Evolutionary conservation across 1,140 invertebrate species (phyloP).

Genomic region (Asbolus verrucosus): DNA sequence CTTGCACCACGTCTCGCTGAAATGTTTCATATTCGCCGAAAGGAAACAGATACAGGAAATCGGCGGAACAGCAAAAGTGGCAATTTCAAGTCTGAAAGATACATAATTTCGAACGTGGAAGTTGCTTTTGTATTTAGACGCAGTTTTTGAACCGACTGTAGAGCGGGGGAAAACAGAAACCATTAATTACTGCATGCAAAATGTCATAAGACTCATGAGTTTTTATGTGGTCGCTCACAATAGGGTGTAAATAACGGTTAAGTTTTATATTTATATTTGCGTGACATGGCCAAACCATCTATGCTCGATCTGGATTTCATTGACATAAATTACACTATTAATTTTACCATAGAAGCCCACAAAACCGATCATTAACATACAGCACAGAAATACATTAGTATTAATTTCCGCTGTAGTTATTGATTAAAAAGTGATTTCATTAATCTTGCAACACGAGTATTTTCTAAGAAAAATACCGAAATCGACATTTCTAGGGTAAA

Average conservation of each 20-base stretch:
- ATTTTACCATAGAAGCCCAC: slow-evolving; percentile 1
- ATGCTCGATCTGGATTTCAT: slow-evolving; percentile 21
- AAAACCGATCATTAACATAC: slow-evolving; percentile 13
- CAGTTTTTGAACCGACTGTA: slow-evolving; percentile 4
- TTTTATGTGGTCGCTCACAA: slow-evolving; percentile 33
- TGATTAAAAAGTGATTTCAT: neutral
- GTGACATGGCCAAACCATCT: slow-evolving; percentile 15
- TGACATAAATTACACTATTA: slow-evolving; percentile 30
- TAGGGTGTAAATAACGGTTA: slow-evolving; percentile 9
- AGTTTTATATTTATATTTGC: slow-evolving; percentile 20
- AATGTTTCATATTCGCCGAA: no score
- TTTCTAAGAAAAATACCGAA: slow-evolving; percentile 3
- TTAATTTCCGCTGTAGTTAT: slow-evolving; percentile 1
- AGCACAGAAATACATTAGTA: neutral
- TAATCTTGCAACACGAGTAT: neutral
- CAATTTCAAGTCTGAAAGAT: no score
- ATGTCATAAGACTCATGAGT: slow-evolving; percentile 21
- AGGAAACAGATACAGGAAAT: no score
- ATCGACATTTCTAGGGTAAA: slow-evolving; percentile 24
- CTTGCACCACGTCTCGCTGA: no score
- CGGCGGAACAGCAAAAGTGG: no score
- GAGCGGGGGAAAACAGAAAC: slow-evolving; percentile 13
- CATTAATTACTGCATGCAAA: slow-evolving; percentile 35
- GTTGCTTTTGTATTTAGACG: no score
- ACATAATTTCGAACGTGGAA: no score